Base-by-base conservation (phyloP, 2,797 vertebrate species). In the Scleropages formosus region DNA sequence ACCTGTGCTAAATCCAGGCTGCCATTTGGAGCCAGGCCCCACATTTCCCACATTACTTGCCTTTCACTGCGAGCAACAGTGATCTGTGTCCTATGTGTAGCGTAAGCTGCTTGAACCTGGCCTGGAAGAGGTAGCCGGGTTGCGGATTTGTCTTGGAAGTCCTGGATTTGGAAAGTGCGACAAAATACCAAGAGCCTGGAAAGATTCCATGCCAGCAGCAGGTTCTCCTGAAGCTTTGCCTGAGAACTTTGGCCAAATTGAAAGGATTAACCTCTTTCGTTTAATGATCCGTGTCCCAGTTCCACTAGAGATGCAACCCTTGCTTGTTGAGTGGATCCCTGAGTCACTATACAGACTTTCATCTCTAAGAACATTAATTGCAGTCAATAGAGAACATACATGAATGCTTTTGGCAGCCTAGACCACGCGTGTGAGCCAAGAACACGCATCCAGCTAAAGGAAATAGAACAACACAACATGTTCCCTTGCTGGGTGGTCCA, bases 401-500 rank as follows among this genome's bases (percentile, higher is more conserved):
- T 64, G 27, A 64, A 64, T 64, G 62, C 6, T 39, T 31, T 64
- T 64, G 62, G 62, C 62, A 64, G 1, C 16, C 16, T n/a, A 61
- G 31, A 2, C 24, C 6, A 11, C 12, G 16, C 15, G 31, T 13
- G 31, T 18, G 31, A 39, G 62, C 62, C 62, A 39, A 64, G 27
- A 64, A 11, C 26, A 22, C 60, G 26, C 20, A 62, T 62, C 62
- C 24, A 39, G 31, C 24, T 15, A 64, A 27, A 16, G 16, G 27
- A 56, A 56, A 12, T 56, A 56, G 56, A 12, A 12, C 53, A 56
- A 56, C 20, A 61, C 59, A 61, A 61, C n/a, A 61, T 61, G 59
- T 61, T 61, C n/a, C n/a, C 15, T 61, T 61, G 59, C 59, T 61
- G 59, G 59, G 59, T 61, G 59, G n/a, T 61, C 59, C 15, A 61